These are phyloP conservation scores for Pandemis corylana DNA, from an alignment of 2,888 invertebrate genomes.

Conservation along the genomic window DNA sequence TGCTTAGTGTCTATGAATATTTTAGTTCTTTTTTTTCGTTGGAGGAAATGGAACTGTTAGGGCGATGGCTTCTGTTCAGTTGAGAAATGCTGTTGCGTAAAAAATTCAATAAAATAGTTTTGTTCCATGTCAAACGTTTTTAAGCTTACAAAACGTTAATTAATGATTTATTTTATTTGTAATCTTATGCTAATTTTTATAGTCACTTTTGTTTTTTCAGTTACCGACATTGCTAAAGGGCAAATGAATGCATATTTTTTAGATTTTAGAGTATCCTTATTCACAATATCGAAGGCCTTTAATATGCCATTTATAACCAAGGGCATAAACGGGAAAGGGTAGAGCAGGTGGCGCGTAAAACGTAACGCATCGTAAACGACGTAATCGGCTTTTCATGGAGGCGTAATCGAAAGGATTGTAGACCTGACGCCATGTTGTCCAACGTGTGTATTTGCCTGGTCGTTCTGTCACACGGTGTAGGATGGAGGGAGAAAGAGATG, in stretches of 20 bases:
- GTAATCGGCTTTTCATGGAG: conserved; percentile 9
- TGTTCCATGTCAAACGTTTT: not conserved
- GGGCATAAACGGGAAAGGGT: not conserved
- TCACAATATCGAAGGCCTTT: not conserved
- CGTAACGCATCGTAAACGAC: conserved; percentile 3
- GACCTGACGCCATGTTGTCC: no score
- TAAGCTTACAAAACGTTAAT: no score
- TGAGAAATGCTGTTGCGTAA: not conserved
- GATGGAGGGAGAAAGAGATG: no score
- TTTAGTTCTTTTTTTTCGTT: not conserved
- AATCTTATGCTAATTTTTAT: no score
- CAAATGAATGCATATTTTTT: not conserved
- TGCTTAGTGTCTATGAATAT: conserved; percentile 6
- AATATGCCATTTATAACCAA: not conserved
- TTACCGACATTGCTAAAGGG: no score
- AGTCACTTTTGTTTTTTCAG: no score
- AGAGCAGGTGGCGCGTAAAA: conserved; percentile 9
- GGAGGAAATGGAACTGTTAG: not conserved
- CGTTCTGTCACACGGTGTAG: no score
- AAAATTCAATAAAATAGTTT: not conserved
- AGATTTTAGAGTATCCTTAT: not conserved
- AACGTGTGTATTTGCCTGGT: no score
- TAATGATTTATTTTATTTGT: no score
- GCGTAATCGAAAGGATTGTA: not conserved
- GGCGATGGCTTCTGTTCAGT: not conserved